Percentiles rank a stretch among this genome's conserved stretches.
Evolutionary conservation across 2,888 invertebrate genomes (phyloP).

Genomic region (Plebejus argus): DNA sequence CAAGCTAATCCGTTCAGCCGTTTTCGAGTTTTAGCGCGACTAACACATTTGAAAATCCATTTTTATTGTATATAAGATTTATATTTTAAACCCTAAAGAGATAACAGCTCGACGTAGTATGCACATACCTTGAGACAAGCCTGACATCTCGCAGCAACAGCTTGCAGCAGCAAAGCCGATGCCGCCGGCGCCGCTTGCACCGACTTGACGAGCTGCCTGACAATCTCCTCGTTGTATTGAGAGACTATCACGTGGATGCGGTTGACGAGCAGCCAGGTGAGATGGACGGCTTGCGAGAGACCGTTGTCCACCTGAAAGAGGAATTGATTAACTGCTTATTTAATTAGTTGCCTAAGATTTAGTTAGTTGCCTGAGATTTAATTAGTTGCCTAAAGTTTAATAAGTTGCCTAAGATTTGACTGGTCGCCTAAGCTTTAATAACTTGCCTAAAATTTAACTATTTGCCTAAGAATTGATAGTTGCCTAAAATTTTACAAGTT

Average conservation of each 20-base stretch:
- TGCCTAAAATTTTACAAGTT: background rate
- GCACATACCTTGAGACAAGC: slow-evolving; percentile 67
- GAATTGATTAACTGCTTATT: background rate
- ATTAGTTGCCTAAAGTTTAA: background rate
- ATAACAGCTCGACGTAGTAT: too few relatives aligned
- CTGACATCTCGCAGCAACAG: slow-evolving; percentile 84
- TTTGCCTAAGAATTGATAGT: background rate
- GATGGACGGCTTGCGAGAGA: slow-evolving; percentile 85
- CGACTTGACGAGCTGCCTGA: slow-evolving; percentile 60
- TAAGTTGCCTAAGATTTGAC: background rate
- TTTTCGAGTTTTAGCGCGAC: too few relatives aligned
- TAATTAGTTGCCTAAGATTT: background rate
- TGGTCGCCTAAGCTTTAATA: background rate
- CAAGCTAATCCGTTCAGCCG: too few relatives aligned
- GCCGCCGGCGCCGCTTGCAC: slow-evolving; percentile 81
- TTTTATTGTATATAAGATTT: too few relatives aligned
- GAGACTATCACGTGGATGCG: slow-evolving; percentile 85
- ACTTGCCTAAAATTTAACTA: background rate
- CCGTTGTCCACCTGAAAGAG: slow-evolving; percentile 82
- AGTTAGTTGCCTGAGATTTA: background rate
- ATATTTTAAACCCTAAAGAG: too few relatives aligned
- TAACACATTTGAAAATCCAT: too few relatives aligned
- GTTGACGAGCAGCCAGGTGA: slow-evolving; percentile 89
- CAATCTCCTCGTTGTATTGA: slow-evolving; percentile 83
- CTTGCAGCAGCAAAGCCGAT: slow-evolving; percentile 86